A percentile compares a stretch with the other conserved stretches of the same genome.
These are phyloP conservation scores for Bos taurus DNA, from an alignment of 2,113 vertebrate genomes.

Conservation along the genomic window DNA sequence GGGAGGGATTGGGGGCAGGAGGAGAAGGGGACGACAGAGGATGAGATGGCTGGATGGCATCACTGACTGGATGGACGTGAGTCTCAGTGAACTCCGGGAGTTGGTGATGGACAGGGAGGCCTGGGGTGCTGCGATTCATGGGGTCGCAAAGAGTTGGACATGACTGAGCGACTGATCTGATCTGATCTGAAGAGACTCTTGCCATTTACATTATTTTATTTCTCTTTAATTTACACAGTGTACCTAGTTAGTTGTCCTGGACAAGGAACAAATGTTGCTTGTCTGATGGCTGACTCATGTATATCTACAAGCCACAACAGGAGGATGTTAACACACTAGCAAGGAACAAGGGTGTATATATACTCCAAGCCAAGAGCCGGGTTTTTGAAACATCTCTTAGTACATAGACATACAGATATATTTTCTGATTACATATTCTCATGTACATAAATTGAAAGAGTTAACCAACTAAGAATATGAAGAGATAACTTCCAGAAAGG, in stretches of 20 bases:
- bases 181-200: not conserved
- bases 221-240: not conserved
- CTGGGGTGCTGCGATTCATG: no score
- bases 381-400: not conserved
- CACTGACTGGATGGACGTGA: no score
- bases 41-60: no score
- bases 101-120: no score
- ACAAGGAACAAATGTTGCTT: not conserved
- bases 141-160: no score
- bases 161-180: no score
- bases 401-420: not conserved
- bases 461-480: not conserved
- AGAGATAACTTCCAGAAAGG: not conserved
- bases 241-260: not conserved
- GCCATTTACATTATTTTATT: not conserved
- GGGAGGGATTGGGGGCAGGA: no score
- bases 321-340: not conserved
- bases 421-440: not conserved
- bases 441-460: not conserved
- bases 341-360: not conserved
- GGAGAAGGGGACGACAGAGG: no score
- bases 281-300: not conserved
- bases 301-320: not conserved
- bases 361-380: not conserved
- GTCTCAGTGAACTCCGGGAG: no score